Conservation (phyloP, 2,888 invertebrate genomes). For the Melanotus villosus region DNA sequence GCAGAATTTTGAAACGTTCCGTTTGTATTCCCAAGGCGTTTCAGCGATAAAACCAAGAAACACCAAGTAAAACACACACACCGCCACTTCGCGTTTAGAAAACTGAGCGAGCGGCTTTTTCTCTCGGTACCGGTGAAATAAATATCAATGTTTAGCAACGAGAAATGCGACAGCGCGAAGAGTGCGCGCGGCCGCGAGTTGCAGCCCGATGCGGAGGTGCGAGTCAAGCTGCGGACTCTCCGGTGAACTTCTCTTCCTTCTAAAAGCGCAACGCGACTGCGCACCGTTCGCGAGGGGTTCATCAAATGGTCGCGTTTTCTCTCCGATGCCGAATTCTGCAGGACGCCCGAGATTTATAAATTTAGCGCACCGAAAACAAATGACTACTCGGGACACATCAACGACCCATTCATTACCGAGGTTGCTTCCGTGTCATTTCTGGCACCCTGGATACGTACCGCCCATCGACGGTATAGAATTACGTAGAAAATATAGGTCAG, state of each 20-base stretch:
- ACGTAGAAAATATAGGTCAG: no score
- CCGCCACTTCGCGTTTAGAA: slow-evolving; percentile 34
- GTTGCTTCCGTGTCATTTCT: not conserved
- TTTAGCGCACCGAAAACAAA: not conserved
- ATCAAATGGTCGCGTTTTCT: slow-evolving; percentile 1
- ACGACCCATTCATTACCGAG: not conserved
- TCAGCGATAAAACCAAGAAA: no score
- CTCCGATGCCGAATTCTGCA: slow-evolving; percentile 17
- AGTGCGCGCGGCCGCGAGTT: slow-evolving; percentile 36
- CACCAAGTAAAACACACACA: slow-evolving; percentile 22
- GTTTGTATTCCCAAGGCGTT: not conserved
- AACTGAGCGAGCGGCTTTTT: slow-evolving; percentile 28
- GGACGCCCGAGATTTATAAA: not conserved
- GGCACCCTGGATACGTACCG: no score
- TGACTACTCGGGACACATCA: not conserved
- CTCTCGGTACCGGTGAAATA: slow-evolving; percentile 34
- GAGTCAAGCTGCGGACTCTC: slow-evolving; percentile 41
- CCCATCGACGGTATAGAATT: no score
- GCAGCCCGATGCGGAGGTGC: slow-evolving; percentile 39
- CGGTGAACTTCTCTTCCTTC: slow-evolving; percentile 52
- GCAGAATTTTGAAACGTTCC: not conserved
- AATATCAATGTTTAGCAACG: slow-evolving; percentile 45
- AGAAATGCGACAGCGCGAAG: slow-evolving; percentile 45
- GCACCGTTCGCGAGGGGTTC: slow-evolving; percentile 38
- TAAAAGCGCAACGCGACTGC: slow-evolving; percentile 54